Percentiles rank a stretch among this genome's conserved stretches.
These are phyloP conservation scores for Lophochroa leadbeateri DNA, from an alignment of 2,113 vertebrate species.

Conservation along the genomic window DNA sequence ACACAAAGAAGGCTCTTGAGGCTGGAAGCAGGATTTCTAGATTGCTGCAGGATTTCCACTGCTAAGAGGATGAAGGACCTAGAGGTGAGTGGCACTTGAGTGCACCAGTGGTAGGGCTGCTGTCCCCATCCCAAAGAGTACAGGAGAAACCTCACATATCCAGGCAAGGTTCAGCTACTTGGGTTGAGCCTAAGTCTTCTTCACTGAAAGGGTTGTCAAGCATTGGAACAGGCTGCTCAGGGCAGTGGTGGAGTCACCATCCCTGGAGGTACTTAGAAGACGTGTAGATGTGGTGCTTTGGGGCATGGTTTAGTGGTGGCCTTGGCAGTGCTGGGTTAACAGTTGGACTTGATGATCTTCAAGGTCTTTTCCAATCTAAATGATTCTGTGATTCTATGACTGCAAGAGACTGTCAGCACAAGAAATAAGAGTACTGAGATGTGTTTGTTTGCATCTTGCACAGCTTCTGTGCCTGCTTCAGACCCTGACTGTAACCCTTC, in stretches of 20 bases:
- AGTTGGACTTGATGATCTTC: accelerated
- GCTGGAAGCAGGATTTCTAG: neutral
- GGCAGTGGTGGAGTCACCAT: accelerated
- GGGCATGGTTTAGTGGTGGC: neutral
- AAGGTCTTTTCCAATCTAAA: neutral
- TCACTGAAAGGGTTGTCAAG: neutral
- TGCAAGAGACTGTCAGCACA: neutral
- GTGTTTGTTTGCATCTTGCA: neutral
- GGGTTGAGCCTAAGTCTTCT: neutral
- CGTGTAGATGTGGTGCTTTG: accelerated
- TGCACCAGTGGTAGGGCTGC: neutral
- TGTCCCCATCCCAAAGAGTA: neutral
- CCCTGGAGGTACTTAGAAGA: neutral
- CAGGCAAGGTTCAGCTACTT: neutral
- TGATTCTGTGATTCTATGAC: neutral
- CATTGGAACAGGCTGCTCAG: neutral
- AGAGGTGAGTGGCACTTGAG: neutral
- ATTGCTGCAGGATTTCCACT: neutral
- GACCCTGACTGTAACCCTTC: neutral
- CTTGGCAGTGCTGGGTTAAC: neutral
- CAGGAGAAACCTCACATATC: neutral
- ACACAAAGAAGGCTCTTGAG: neutral
- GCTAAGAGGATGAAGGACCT: neutral
- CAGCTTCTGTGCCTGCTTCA: neutral
- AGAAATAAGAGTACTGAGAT: neutral